Percentiles rank a stretch among this genome's conserved stretches.
Conservation (phyloP, 2,113 vertebrate species). For the Psophia crepitans region DNA sequence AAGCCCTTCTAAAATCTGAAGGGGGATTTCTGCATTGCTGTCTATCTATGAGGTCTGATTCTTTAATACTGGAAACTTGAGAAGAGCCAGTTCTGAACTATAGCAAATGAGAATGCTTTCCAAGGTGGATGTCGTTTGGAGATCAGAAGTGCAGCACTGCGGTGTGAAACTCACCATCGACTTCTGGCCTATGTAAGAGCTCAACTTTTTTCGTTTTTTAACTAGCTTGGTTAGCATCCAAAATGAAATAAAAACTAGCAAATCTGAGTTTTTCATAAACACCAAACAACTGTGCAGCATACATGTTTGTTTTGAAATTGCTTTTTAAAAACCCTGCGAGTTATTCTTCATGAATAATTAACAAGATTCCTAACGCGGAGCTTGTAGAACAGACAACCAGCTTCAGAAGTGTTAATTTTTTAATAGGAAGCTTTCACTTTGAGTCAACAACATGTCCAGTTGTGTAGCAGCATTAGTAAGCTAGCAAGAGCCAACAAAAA, state of each 20-base stretch:
- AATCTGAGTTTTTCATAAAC: not conserved
- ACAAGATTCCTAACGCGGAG: not conserved
- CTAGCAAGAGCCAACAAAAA: constrained; percentile 12
- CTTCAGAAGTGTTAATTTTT: constrained; percentile 4
- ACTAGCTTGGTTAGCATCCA: not conserved
- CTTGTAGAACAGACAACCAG: not conserved
- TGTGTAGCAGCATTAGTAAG: not conserved
- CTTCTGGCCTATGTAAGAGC: not conserved
- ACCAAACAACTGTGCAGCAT: not conserved
- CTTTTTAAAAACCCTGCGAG: not conserved
- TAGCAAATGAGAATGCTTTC: not conserved
- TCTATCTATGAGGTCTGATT: not conserved
- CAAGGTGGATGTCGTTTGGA: not conserved
- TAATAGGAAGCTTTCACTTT: not conserved
- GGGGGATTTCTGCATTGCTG: not conserved
- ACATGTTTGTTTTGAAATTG: not conserved
- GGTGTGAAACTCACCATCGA: not conserved
- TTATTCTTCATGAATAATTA: not conserved
- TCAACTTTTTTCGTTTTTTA: not conserved
- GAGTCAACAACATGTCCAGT: not conserved
- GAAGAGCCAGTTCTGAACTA: not conserved
- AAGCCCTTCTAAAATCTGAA: not conserved
- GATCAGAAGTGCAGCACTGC: not conserved
- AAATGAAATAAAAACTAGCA: not conserved
- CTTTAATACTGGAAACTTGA: not conserved